Evolutionary conservation across 2,888 invertebrate species (phyloP).

Genomic region (Heteromyza rotundicornis): DNA sequence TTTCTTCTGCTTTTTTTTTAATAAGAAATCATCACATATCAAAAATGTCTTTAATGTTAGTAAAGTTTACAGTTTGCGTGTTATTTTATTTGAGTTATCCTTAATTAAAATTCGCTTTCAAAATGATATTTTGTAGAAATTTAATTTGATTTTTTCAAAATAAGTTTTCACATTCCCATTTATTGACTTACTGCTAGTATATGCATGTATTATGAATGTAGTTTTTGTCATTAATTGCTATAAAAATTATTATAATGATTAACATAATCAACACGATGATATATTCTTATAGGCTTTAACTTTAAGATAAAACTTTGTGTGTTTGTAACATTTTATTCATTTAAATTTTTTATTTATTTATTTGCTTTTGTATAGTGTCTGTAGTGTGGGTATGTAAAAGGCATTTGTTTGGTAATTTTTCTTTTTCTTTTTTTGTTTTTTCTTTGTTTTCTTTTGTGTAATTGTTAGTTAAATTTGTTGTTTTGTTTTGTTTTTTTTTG

Average conservation of each 20-base stretch:
- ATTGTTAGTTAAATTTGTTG: conserved; percentile 4
- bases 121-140: conserved; percentile 9
- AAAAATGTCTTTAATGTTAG: conserved; percentile 51
- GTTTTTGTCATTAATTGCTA: conserved; percentile 14
- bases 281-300: conserved; percentile 24
- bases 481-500: neutral
- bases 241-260: conserved; percentile 28
- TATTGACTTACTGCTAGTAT: conserved; percentile 26
- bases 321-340: conserved; percentile 13
- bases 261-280: conserved; percentile 46
- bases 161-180: conserved; percentile 3
- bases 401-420: conserved; percentile 47
- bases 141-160: conserved; percentile 35
- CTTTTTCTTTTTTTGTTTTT: conserved; percentile 17
- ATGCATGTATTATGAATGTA: too few species aligned
- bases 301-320: conserved; percentile 23
- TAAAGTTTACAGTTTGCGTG: conserved; percentile 36
- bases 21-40: conserved; percentile 58
- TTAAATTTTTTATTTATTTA: conserved; percentile 10
- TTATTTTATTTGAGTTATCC: conserved; percentile 23
- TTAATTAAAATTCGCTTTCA: conserved; percentile 12
- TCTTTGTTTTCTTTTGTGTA: conserved; percentile 14
- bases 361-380: conserved; percentile 11
- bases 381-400: conserved; percentile 52
- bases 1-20: conserved; percentile 43